A percentile compares a stretch with the other conserved stretches of the same genome.
phyloP scores from a whole-genome alignment of 2,113 vertebrate genomes.

The Siphamia tubifer region DNA sequence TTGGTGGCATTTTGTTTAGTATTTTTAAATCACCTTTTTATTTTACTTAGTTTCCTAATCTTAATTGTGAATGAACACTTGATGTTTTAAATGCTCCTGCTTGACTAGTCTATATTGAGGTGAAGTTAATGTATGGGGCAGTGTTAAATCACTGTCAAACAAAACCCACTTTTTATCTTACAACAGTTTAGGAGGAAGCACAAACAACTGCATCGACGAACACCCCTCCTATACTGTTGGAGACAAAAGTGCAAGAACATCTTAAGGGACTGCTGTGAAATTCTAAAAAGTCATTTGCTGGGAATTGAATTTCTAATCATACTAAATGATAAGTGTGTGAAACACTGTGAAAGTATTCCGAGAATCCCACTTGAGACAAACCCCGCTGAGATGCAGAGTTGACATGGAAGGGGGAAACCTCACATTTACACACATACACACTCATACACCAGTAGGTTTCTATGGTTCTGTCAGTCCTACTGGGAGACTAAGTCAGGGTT shows the following conservation, averaged over 20 bases:
- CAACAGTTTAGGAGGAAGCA: conserved; percentile 9
- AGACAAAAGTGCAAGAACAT: conserved; percentile 65
- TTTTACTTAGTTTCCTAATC: too few relatives aligned
- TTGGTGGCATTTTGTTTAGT: too few relatives aligned
- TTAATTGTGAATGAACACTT: too few relatives aligned
- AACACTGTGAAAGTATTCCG: conserved; percentile 60
- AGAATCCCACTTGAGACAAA: conserved; percentile 40
- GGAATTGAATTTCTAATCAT: conserved; percentile 80
- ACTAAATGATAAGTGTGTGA: conserved; percentile 74
- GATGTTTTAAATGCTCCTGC: too few relatives aligned
- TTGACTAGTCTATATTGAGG: too few relatives aligned
- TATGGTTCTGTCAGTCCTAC: too few relatives aligned
- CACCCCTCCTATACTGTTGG: neutral
- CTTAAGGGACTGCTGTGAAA: conserved; percentile 69
- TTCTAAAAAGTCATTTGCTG: conserved; percentile 74
- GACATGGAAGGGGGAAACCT: conserved; percentile 41
- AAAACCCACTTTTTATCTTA: neutral
- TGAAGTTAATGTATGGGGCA: too few relatives aligned
- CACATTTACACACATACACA: too few relatives aligned
- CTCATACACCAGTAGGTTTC: too few relatives aligned
- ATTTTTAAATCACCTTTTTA: too few relatives aligned
- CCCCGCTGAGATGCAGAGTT: conserved; percentile 49
- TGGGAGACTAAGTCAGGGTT: too few relatives aligned
- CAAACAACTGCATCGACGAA: conserved; percentile 1
- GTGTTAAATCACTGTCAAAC: too few relatives aligned